Evolutionary conservation across 1,140 invertebrate genomes (phyloP).

Genomic region (Heterodera carotae): DNA sequence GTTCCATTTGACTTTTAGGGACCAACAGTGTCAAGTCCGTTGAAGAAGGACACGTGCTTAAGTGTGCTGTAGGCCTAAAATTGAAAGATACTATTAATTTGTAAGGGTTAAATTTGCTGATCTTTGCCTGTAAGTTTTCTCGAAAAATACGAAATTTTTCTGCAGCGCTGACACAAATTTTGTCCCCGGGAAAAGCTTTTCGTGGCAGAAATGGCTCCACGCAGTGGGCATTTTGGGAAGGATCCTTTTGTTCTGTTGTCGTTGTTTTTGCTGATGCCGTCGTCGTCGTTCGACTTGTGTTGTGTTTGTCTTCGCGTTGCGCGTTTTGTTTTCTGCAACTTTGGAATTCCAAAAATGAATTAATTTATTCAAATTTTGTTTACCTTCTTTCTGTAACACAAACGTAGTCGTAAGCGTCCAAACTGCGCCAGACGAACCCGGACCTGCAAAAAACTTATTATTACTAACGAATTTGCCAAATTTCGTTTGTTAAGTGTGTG

Average conservation of each 20-base stretch:
- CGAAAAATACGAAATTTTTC: constrained; percentile 39
- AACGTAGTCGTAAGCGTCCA: constrained; percentile 59
- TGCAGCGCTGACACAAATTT: constrained; percentile 39
- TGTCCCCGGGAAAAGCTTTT: constrained; percentile 45
- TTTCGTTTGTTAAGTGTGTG: no score
- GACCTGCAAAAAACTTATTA: not conserved
- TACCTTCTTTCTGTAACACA: constrained; percentile 54
- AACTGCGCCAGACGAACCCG: constrained; percentile 48
- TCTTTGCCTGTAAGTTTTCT: constrained; percentile 47
- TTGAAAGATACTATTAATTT: not conserved
- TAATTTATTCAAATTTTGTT: not conserved
- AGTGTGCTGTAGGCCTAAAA: constrained; percentile 40
- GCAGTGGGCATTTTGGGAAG: constrained; percentile 23
- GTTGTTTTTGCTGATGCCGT: no score
- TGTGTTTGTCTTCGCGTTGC: constrained; percentile 14
- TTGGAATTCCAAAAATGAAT: not conserved
- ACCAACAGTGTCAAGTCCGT: constrained; percentile 55
- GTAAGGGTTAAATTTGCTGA: not conserved
- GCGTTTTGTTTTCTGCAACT: constrained; percentile 16
- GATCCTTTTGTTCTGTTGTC: constrained; percentile 30
- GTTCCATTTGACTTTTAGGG: constrained; percentile 27
- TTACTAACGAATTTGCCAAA: not conserved
- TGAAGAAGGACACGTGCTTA: constrained; percentile 56
- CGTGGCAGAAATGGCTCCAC: constrained; percentile 38
- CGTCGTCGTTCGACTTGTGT: constrained; percentile 5